phyloP scores from a whole-genome alignment of 2,888 invertebrate species.

The Heterodera filipjevi region DNA sequence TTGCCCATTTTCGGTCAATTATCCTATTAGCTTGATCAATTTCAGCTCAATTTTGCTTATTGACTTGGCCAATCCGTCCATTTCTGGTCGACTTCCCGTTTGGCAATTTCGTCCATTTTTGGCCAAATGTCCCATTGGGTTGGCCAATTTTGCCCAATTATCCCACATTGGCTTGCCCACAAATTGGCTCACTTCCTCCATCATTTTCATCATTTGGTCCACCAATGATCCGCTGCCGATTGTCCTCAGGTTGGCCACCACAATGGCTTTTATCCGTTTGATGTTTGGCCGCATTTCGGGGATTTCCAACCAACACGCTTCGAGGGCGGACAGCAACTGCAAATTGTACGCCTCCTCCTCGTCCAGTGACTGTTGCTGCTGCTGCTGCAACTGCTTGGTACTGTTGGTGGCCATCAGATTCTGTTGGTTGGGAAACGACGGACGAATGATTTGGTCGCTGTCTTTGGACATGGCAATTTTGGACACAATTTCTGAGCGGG shows the following conservation, averaged over 20 bases:
- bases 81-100: too few species aligned
- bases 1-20: too few species aligned
- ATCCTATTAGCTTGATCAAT: too few species aligned
- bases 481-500: conserved; percentile 56
- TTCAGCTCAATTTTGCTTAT: too few species aligned
- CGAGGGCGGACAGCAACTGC: conserved; percentile 59
- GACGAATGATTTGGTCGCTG: conserved; percentile 59
- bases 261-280: conserved; percentile 59
- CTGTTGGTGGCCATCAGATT: not conserved
- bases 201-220: conserved; percentile 63
- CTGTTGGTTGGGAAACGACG: conserved; percentile 55
- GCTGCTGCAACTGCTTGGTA: too few species aligned
- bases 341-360: conserved; percentile 51
- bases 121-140: not conserved
- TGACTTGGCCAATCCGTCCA: too few species aligned
- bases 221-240: conserved; percentile 55
- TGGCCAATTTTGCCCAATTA: not conserved
- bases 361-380: not conserved
- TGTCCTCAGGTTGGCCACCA: conserved; percentile 54
- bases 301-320: conserved; percentile 63
- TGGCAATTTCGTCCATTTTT: too few species aligned
- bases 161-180: not conserved
- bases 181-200: conserved; percentile 35
- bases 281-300: conserved; percentile 60
- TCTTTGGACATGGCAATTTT: conserved; percentile 62